Evolutionary conservation across 2,797 vertebrate species (phyloP).

Genomic region (Cheirogaleus major): DNA sequence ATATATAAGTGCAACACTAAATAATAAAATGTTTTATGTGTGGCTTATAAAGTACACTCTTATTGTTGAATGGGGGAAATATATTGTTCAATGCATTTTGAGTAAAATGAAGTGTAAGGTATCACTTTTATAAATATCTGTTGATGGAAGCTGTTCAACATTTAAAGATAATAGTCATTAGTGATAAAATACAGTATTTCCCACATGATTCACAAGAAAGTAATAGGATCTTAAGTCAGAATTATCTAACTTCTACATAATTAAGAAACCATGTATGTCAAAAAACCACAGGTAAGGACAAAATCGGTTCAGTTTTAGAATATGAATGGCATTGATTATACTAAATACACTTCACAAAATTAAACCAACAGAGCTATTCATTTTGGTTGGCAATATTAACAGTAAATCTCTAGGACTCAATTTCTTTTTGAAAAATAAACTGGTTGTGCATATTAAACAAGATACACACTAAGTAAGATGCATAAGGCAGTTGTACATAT

Average conservation of each 20-base stretch:
- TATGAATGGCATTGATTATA: neutral
- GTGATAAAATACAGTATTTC: neutral
- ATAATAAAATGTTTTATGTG: neutral
- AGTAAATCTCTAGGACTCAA: neutral
- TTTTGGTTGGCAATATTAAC: neutral
- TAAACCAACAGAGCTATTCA: neutral
- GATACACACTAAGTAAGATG: neutral
- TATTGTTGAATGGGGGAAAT: neutral
- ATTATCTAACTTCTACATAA: conserved; percentile 17
- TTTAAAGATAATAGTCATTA: neutral
- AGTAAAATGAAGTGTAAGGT: neutral
- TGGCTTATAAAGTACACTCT: neutral
- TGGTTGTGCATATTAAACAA: neutral
- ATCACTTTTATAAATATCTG: neutral
- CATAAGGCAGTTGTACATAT: neutral
- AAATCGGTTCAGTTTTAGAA: neutral
- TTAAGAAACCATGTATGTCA: neutral
- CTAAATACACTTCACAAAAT: neutral
- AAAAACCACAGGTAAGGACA: neutral
- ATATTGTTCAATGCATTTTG: neutral
- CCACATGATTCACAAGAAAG: neutral
- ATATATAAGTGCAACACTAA: neutral
- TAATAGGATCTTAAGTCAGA: neutral
- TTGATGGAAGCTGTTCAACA: neutral
- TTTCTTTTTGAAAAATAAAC: neutral